Evolutionary conservation across 2,888 invertebrate species (phyloP), one percentile per base, ranked within the genome.

Genomic region (Phaedon cochleariae): DNA sequence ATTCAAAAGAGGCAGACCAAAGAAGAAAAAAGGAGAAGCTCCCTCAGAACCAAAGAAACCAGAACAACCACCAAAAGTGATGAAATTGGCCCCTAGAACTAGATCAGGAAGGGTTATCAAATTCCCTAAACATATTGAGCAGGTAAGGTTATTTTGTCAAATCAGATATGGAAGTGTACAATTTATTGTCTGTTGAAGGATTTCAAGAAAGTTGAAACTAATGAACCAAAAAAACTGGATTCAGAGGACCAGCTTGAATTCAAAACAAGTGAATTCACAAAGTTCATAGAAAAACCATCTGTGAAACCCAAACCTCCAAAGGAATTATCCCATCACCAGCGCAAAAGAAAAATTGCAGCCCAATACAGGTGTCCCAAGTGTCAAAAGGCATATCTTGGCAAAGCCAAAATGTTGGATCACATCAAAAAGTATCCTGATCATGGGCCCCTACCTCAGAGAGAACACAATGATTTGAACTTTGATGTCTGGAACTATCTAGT

Each of bases 341-440:
- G 70, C 34, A 78, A 76, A 75, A 82, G 86, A 51, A 85, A 83
- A 59, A 84, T 86, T 67, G 83, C 86, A 0, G 81, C 86, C 48
- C 84, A 85, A 53, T 88, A 86, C 74, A 83, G 86, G 34, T 90
- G 90, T 78, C 86, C 87, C 1, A 87, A 86, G n/a, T 90, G 90
- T 79, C 85, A 86, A 59, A 90, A 90, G 77, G 86, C 87, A 15
- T 90, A 90, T 78, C 81, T 90, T 58, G 90, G 90, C 5, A 84
- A 85, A 71, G 86, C 84, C 29, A 86, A 88, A 58, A 86, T 90
- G 83, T 84, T 86, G 18, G 82, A 87, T 62, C 91, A 91, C 79
- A 87, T 89, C 68, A 84, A 87, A 70, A 85, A 88, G 72, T 85
- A 87, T 79, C 90, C 90, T 1, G 85, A 85, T 64, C 90, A 90